phyloP scores from a whole-genome alignment of 2,888 invertebrate species.

The Ectropis crepuscularia region DNA sequence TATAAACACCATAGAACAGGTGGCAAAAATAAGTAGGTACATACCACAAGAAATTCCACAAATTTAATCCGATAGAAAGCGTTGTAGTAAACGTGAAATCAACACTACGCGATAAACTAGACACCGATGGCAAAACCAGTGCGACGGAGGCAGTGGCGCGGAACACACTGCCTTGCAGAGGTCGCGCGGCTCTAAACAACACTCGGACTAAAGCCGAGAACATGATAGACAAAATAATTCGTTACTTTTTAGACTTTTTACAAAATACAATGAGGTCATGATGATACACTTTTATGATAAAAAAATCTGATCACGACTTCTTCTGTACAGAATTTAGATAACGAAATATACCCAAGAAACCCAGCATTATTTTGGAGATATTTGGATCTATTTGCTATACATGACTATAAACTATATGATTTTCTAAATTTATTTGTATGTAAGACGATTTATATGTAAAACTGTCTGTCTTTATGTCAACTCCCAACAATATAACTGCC shows the following conservation, averaged over 20 bases:
- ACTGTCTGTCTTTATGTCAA: no score
- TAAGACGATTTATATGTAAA: no score
- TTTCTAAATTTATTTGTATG: no score
- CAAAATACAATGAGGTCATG: not conserved
- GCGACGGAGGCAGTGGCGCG: constrained; percentile 58
- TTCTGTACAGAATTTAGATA: no score
- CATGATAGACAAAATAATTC: constrained; percentile 10
- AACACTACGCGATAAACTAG: constrained; percentile 31
- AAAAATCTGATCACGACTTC: not conserved
- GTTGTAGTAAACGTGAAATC: constrained; percentile 15
- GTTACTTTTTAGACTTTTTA: not conserved
- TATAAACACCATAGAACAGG: not conserved
- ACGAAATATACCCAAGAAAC: no score
- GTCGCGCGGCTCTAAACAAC: constrained; percentile 21
- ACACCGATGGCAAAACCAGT: constrained; percentile 43
- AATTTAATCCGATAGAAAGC: constrained; percentile 30
- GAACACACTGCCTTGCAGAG: constrained; percentile 62
- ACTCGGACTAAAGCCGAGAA: constrained; percentile 14
- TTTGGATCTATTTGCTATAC: no score
- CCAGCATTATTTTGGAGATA: no score
- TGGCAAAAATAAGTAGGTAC: not conserved
- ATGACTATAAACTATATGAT: no score
- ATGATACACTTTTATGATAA: not conserved
- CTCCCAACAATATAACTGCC: no score
- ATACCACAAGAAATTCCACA: not conserved